Base-by-base conservation (phyloP, 23 tunicate genomes). In the Ciona savignyi region DNA sequence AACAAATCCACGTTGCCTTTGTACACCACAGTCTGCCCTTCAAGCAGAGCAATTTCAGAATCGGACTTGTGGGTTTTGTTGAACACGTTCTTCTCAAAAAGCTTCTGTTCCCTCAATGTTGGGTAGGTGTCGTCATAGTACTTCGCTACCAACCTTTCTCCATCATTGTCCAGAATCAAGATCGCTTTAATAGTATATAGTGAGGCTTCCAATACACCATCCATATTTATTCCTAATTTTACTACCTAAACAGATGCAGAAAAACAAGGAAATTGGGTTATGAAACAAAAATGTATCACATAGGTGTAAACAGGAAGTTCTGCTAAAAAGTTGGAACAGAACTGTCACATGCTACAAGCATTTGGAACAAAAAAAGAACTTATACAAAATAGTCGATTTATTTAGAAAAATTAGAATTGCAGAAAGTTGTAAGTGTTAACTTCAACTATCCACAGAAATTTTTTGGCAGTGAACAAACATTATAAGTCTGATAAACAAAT, bases 21-120 rank as follows among this genome's bases (percentile, higher is more conserved):
- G 82, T 95, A 95, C 33, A 95, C 99, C 23, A 95, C 95, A 6
- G 99, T 95, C 21, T 83, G 81, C 51, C 99, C 96, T 69, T 95
- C 99, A 34, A 95, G 74, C 65, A 95, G 68, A 51, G 90, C 93
- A 33, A 95, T 95, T 70, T 95, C 99, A 29, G 99, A 90, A 71
- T 95, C 99, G 0, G 92, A 84, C 63, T 95, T 95, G 48, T 81
- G 80, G 0, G 99, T 95, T 48, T 88, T 88, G 49, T 84, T 77
- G 78, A 89, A 95, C 31, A 95, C 33, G 23, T 79, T 88, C 71
- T 89, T 88, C 48, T 95, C 99, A 73, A 95, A 95, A 21, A 29
- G 49, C 68, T 90, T 89, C 61, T 95, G 99, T 34, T 95, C 99
- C 25, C 80, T 68, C 24, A 73, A 33, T 4, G 88, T 79, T 9